Evolutionary conservation across 2,797 vertebrate species (phyloP).

Genomic region (Trachurus trachurus): DNA sequence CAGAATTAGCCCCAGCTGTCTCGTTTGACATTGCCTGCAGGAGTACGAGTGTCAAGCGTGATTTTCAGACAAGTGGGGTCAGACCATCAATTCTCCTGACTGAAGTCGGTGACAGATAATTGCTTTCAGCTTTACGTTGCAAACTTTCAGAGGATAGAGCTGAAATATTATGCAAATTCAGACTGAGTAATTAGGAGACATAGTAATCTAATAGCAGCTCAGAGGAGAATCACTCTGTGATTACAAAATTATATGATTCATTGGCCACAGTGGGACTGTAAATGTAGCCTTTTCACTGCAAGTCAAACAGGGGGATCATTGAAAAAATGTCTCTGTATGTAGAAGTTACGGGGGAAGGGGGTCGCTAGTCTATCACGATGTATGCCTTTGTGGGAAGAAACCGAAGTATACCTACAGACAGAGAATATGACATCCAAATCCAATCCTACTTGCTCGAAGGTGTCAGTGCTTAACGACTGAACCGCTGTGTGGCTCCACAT

Average conservation of each 20-base stretch:
- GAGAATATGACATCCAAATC: background rate
- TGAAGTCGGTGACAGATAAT: slow-evolving; percentile 78
- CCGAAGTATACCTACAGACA: too few relatives aligned
- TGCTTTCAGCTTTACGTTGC: slow-evolving; percentile 78
- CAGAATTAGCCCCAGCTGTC: slow-evolving; percentile 75
- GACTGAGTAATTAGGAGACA: slow-evolving; percentile 76
- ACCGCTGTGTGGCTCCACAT: background rate
- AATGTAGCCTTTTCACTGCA: slow-evolving; percentile 51
- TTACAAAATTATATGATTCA: slow-evolving; percentile 77
- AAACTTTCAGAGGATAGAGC: slow-evolving; percentile 69
- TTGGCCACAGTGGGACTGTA: slow-evolving; percentile 64
- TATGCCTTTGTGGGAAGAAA: background rate
- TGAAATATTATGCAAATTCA: slow-evolving; percentile 77
- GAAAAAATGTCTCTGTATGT: background rate
- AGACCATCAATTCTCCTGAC: slow-evolving; percentile 75
- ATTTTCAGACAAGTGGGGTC: slow-evolving; percentile 80
- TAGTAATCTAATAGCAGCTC: slow-evolving; percentile 75
- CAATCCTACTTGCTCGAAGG: background rate
- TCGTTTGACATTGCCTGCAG: slow-evolving; percentile 84
- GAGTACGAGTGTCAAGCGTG: slow-evolving; percentile 76
- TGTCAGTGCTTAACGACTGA: background rate
- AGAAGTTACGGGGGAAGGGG: background rate
- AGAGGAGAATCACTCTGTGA: slow-evolving; percentile 65
- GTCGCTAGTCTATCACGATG: background rate
- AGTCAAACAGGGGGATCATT: slow-evolving; percentile 29